These are phyloP conservation scores for Poeciliopsis infans DNA, from an alignment of 2,797 vertebrate species.

Conservation along the genomic window DNA sequence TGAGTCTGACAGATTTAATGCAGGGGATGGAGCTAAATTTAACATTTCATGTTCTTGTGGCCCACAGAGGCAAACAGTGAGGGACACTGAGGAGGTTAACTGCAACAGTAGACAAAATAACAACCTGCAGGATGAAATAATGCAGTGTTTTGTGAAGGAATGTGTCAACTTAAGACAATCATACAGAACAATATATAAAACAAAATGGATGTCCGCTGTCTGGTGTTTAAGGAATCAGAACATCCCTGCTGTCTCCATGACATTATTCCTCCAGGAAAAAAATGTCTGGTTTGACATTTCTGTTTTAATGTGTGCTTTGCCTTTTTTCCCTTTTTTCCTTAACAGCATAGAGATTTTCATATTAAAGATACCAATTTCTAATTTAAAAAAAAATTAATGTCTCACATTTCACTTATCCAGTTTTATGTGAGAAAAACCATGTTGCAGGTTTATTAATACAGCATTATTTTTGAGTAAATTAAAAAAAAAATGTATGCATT, in stretches of 20 bases:
- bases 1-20: conserved; percentile 31
- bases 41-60: conserved; percentile 30
- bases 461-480: neutral
- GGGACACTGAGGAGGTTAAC: conserved; percentile 48
- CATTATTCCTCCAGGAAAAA: neutral
- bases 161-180: conserved; percentile 34
- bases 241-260: neutral
- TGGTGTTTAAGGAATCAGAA: conserved; percentile 10
- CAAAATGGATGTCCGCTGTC: conserved; percentile 1
- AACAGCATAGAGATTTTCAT: neutral
- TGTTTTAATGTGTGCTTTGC: neutral
- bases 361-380: neutral
- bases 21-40: conserved; percentile 37
- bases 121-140: conserved; percentile 20
- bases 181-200: conserved; percentile 16
- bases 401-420: neutral
- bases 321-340: neutral
- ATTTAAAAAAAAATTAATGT: neutral
- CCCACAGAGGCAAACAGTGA: conserved; percentile 30
- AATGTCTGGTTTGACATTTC: neutral
- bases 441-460: neutral
- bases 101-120: conserved; percentile 22
- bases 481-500: neutral
- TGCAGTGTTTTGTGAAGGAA: conserved; percentile 19
- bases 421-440: neutral